Evolutionary conservation across 92 coral and sea anemone species (phyloP), one percentile per base, ranked within the genome.

Genomic region (Phenganax subtilis): DNA sequence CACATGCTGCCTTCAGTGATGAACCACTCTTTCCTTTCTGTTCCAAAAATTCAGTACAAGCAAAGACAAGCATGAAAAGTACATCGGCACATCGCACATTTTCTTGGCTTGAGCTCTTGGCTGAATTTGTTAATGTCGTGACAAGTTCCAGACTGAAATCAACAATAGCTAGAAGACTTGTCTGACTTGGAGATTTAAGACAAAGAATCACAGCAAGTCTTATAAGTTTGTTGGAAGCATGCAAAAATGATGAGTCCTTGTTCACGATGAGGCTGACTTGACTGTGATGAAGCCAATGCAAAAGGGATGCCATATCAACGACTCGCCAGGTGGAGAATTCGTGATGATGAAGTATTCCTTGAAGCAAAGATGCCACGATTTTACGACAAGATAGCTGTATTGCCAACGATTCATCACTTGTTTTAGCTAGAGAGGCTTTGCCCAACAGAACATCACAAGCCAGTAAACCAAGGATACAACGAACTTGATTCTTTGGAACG

Each of bases 311-410:
- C 73, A 79, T 52, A 51, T 79, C 83, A 52, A 79, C 74, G 7
- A 79, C 83, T 52, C 31, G 58, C 83, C 83, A 79, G 5, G 74
- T 74, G 3, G 83, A 27, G 53, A 79, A 79, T 30, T 79, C 74
- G 8, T 59, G 74, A 3, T 25, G 58, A 44, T 64, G 83, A 51
- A 79, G 60, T 10, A 55, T 7, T 59, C 61, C 62, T 79, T 79
- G 83, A 12, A 79, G 51, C 8, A 79, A 47, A 12, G 73, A 51
- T n/a, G 55, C 17, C 53, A 79, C 57, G 62, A 68, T 52, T 28
- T 51, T 29, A 53, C 83, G 83, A 53, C 83, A 79, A 15, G 59
- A 62, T 54, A 79, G 16, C 52, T 62, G 70, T 12, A 27, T 51
- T 0, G 71, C 70, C 55, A 57, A 12, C 6, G 29, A 44, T 9